Percentiles rank a stretch among this genome's conserved stretches.
phyloP scores from a whole-genome alignment of 2,113 vertebrate genomes.

The Pangasianodon hypophthalmus region DNA sequence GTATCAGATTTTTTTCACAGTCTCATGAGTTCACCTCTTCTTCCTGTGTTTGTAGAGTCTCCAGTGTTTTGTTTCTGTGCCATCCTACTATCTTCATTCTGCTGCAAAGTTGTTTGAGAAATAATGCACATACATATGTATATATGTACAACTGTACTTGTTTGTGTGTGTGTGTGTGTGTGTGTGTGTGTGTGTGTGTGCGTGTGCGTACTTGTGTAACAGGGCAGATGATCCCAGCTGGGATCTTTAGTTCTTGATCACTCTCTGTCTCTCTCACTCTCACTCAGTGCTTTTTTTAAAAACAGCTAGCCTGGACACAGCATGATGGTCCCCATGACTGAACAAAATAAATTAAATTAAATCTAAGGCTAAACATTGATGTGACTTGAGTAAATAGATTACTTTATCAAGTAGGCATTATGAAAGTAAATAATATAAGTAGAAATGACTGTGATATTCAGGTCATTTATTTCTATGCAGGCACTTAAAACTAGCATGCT shows the following conservation, averaged over 20 bases:
- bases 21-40: neutral
- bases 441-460: neutral
- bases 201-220: slow-evolving; percentile 52
- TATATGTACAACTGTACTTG: neutral
- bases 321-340: neutral
- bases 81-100: neutral
- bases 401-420: neutral
- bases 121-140: neutral
- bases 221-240: slow-evolving; percentile 57
- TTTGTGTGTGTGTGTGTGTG: neutral
- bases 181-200: slow-evolving; percentile 4
- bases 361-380: neutral
- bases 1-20: neutral
- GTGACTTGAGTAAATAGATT: neutral
- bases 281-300: neutral
- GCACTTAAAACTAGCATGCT: neutral
- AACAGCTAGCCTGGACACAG: neutral
- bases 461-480: neutral
- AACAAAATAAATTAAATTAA: neutral
- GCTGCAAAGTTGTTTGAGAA: neutral
- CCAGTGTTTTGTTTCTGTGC: neutral
- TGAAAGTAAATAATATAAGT: neutral
- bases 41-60: neutral
- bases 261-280: slow-evolving; percentile 15
- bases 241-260: slow-evolving; percentile 2